Conservation (phyloP, 2,797 vertebrate genomes). For the Amphiprion clarkii region DNA sequence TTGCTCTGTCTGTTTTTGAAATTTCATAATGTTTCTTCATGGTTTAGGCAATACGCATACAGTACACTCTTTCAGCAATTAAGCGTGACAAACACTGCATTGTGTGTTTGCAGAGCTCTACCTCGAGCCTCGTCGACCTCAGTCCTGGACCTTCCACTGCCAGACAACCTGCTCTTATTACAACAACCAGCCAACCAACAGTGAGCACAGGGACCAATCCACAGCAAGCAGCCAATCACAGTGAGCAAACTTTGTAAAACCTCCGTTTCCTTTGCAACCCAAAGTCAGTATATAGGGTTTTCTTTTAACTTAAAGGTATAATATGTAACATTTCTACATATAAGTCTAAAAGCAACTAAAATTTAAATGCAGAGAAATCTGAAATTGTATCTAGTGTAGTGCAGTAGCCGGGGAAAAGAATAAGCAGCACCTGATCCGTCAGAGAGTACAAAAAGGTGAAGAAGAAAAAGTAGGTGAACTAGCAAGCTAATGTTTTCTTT, state of each 20-base stretch:
- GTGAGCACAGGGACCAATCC: constrained; percentile 77
- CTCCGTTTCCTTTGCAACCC: not conserved
- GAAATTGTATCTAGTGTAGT: too few species aligned
- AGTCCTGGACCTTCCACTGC: constrained; percentile 68
- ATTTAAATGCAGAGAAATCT: too few species aligned
- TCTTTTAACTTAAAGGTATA: too few species aligned
- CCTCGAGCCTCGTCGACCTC: constrained; percentile 82
- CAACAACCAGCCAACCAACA: constrained; percentile 69
- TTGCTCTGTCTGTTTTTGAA: not conserved
- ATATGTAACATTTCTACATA: too few species aligned
- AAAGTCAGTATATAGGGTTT: not conserved
- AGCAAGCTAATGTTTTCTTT: too few species aligned
- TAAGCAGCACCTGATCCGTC: too few species aligned
- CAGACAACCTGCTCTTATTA: constrained; percentile 75
- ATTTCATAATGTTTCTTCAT: not conserved
- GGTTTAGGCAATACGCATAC: not conserved
- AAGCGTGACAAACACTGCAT: not conserved
- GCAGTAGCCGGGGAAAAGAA: too few species aligned
- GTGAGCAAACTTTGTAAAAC: constrained; percentile 75
- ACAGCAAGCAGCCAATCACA: constrained; percentile 81
- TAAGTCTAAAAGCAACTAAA: too few species aligned
- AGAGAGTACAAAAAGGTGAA: too few species aligned
- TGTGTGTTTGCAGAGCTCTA: constrained; percentile 55
- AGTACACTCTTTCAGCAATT: not conserved
- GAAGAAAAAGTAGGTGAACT: too few species aligned